Conservation (phyloP, 2,888 invertebrate species). For the Drosophila kanekoi region DNA sequence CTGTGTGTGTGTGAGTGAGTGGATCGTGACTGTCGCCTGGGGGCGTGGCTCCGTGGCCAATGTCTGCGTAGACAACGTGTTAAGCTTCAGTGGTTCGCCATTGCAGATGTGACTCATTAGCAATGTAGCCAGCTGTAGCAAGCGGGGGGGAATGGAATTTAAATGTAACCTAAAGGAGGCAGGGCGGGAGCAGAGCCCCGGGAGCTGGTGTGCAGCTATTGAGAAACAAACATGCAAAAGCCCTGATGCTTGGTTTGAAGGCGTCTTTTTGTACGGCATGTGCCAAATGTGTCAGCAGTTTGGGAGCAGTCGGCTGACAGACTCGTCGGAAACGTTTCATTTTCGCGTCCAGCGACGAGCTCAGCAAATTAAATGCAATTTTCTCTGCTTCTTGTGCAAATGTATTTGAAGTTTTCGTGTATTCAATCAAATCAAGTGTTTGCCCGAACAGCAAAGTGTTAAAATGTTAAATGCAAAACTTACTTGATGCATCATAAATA, state of each 20-base stretch:
- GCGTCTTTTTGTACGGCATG: slow-evolving; percentile 44
- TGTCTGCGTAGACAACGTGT: slow-evolving; percentile 81
- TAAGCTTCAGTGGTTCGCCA: slow-evolving; percentile 81
- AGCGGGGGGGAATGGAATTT: background rate
- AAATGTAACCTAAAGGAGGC: background rate
- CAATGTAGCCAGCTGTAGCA: slow-evolving; percentile 58
- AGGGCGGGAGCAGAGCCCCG: background rate
- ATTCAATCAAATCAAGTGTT: slow-evolving; percentile 31
- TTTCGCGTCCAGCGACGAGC: slow-evolving; percentile 16
- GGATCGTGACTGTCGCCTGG: slow-evolving; percentile 38
- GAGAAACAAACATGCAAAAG: slow-evolving; percentile 6
- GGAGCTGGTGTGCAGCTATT: background rate
- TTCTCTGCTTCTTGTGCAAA: slow-evolving; percentile 13
- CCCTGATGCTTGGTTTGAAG: slow-evolving; percentile 21
- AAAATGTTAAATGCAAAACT: background rate
- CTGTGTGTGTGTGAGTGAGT: slow-evolving; percentile 23
- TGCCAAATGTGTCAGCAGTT: slow-evolving; percentile 72
- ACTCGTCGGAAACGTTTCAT: slow-evolving; percentile 44
- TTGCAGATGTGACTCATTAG: slow-evolving; percentile 82
- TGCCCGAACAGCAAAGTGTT: slow-evolving; percentile 2
- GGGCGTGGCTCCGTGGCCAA: slow-evolving; percentile 57
- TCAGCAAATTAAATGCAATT: slow-evolving; percentile 38
- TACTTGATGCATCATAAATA: no score
- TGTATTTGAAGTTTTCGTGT: slow-evolving; percentile 31
- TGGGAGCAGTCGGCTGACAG: slow-evolving; percentile 9